Evolutionary conservation across 2,113 vertebrate species (phyloP).

Genomic region (Nerophis ophidion): DNA sequence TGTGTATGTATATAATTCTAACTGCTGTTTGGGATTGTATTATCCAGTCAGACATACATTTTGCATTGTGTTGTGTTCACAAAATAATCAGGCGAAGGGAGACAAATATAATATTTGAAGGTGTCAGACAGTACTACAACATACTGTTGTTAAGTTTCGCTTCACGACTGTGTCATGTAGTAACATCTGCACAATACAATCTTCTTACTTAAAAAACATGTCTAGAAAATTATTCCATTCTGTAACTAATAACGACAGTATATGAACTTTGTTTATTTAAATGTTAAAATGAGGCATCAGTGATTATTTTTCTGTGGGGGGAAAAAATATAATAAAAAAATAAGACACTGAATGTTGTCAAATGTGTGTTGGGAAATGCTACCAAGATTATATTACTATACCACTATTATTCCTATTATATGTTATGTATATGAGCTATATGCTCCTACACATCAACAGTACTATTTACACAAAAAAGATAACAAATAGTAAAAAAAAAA

Average conservation of each 20-base stretch:
- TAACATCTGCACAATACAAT: conserved; percentile 34
- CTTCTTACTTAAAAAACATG: conserved; percentile 41
- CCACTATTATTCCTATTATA: conserved; percentile 1
- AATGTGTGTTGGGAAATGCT: conserved; percentile 15
- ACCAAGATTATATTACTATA: conserved; percentile 1
- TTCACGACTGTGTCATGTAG: conserved; percentile 44
- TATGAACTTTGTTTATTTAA: too few species aligned
- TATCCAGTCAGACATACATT: conserved; percentile 61
- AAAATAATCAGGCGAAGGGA: conserved; percentile 42
- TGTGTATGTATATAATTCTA: conserved; percentile 14
- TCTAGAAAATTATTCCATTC: conserved; percentile 32
- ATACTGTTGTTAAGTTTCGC: conserved; percentile 40
- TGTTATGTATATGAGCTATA: conserved; percentile 15
- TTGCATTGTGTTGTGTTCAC: conserved; percentile 64
- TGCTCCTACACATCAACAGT: conserved; percentile 22
- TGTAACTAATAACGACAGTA: background rate
- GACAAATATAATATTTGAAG: conserved; percentile 31
- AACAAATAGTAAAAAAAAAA: conserved; percentile 68
- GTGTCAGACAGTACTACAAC: conserved; percentile 60
- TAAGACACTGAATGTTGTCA: conserved; percentile 16
- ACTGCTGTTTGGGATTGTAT: conserved; percentile 55
- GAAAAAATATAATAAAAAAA: conserved; percentile 22
- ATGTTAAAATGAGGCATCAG: conserved; percentile 1
- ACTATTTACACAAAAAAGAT: conserved; percentile 52
- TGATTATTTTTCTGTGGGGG: conserved; percentile 17